Evolutionary conservation across 2,113 vertebrate genomes (phyloP), one percentile per base, ranked within the genome.

Genomic region (Seriola aureovittata): DNA sequence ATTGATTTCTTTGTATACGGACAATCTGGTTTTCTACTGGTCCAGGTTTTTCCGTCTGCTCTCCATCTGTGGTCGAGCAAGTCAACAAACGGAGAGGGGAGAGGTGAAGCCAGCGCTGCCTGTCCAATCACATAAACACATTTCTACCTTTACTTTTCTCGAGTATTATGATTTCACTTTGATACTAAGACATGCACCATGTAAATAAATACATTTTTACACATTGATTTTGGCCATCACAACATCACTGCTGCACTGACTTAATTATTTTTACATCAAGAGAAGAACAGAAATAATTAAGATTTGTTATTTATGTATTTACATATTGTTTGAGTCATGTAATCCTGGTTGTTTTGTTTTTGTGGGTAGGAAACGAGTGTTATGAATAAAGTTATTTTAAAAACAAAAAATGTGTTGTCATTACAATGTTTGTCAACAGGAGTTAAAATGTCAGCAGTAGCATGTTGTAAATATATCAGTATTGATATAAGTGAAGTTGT

Each of bases 1-100:
- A 85, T 85, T 81, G 85, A 85, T 83, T 79, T 54, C 46, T 77
- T 17, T 58, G 32, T 19, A 34, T 44, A 36, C 13, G 12, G 75
- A 62, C 71, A 70, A 63, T 36, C 67, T 73, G 63, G 4, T 71
- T 75, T 74, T 64, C 57, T 62, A 40, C 10, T 1, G 13, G 34
- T 21, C 16, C 60, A 13, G 46, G 44, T 7, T 68, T 63, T 68
- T 59, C 36, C 48, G 12, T 19, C 66, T 9, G 29, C 65, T 29
- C 57, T 50, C 40, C 67, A 62, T 54, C 55, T 29, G 74, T 13
- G 55, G 46, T 5, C 4, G 0, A 55, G 34, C 23, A 12, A 23
- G 64, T 34, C 38, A 55, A 65, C 25, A 10, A 19, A 63, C 10
- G 9, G 29, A 50, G 16, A 16, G 8, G 10, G 6, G 38, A 59